Base-by-base conservation (phyloP, 2,888 invertebrate species). In the Gandaritis pyraliata region DNA sequence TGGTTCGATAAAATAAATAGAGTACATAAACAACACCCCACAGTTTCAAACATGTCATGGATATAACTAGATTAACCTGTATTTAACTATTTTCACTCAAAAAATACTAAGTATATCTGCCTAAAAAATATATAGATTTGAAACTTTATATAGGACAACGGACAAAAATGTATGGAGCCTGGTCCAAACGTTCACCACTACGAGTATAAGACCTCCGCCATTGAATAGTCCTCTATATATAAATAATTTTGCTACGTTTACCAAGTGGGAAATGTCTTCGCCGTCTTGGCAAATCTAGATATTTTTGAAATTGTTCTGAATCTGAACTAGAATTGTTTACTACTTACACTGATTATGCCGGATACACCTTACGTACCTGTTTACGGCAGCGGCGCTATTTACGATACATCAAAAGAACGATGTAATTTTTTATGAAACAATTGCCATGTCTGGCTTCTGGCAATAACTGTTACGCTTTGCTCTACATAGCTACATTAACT, bases 371-470 rank as follows among this genome's bases (percentile, higher is more conserved):
- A 51, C 46, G 50, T 53, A 59, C 58, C 53, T 43, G 64, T 65
- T 65, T 62, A 62, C 38, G 60, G 50, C 46, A 56, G 62, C 38
- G 60, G 55, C 46, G 56, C 38, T 64, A 61, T 67, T 64, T 65
- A 69, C 57, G 61, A 48, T 50, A 60, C 65, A 62, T 64, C 61
- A 67, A 64, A 65, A 54, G 45, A 64, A 59, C 60, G 54, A 29
- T 48, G 36, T 54, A 49, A 10, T 15, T 41, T 13, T 41, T 54
- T 39, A 57, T 68, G 58, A 65, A 58, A 53, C 49, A 36, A 50
- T 45, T 50, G 58, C 52, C 36, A 52, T 33, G 33, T 5, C 33
- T 33, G 29, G 33, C 33, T 11, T 7, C 33, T 33, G 33, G 8
- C 8, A 33, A 33, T 33, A 7, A 33, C 11, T 15, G 41, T 15